Conservation (phyloP, 2,888 invertebrate species). For the Hypselothyrea guttata region DNA sequence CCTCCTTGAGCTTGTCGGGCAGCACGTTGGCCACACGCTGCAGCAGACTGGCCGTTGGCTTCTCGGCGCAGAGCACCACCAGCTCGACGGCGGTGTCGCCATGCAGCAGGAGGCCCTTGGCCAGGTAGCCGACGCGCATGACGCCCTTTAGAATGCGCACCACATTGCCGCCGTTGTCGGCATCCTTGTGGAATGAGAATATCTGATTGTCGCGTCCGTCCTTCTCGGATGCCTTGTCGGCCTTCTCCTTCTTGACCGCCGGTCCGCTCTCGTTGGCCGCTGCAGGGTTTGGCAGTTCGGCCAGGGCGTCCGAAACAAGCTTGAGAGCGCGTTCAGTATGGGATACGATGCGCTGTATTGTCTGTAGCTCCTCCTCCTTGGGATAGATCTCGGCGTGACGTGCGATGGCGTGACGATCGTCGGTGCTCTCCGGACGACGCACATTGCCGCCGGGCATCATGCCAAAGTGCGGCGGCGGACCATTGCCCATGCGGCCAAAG, state of each 20-base stretch:
- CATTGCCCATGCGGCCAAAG: slow-evolving; percentile 81
- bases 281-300: slow-evolving; percentile 83
- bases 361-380: slow-evolving; percentile 92
- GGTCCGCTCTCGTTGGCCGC: slow-evolving; percentile 38
- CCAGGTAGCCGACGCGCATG: slow-evolving; percentile 96
- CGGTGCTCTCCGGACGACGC: slow-evolving; percentile 94
- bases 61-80: slow-evolving; percentile 96
- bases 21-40: slow-evolving; percentile 93
- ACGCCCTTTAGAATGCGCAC: slow-evolving; percentile 95
- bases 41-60: slow-evolving; percentile 93
- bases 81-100: slow-evolving; percentile 95
- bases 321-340: slow-evolving; percentile 97
- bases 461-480: slow-evolving; percentile 84
- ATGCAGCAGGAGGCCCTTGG: slow-evolving; percentile 92
- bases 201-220: slow-evolving; percentile 92
- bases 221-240: slow-evolving; percentile 83
- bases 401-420: slow-evolving; percentile 97
- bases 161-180: slow-evolving; percentile 83
- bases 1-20: slow-evolving; percentile 89
- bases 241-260: slow-evolving; percentile 78
- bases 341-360: slow-evolving; percentile 95
- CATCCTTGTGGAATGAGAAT: slow-evolving; percentile 89
- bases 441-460: slow-evolving; percentile 84
- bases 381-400: slow-evolving; percentile 97
- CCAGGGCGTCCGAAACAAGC: slow-evolving; percentile 94